Percentiles rank a stretch among this genome's conserved stretches.
These are phyloP conservation scores for Sesia apiformis DNA, from an alignment of 2,888 invertebrate species.

Conservation along the genomic window DNA sequence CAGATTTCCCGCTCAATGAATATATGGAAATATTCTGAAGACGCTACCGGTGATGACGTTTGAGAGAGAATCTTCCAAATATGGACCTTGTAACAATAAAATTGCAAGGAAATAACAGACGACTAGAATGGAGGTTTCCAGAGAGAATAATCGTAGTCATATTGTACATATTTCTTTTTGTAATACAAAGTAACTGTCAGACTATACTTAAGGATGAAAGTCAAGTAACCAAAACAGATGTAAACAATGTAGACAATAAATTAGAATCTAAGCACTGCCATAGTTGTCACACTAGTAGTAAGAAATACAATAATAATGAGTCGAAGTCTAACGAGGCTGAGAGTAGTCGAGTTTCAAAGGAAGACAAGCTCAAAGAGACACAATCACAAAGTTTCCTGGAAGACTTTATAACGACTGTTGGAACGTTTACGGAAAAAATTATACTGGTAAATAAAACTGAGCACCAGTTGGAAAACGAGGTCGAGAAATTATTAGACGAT, in stretches of 20 bases:
- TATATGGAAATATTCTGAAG: slow-evolving; percentile 3
- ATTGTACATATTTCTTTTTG: slow-evolving; percentile 39
- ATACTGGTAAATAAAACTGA: slow-evolving; percentile 49
- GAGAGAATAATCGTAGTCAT: slow-evolving; percentile 31
- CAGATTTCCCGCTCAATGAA: slow-evolving; percentile 39
- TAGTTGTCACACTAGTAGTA: slow-evolving; percentile 58
- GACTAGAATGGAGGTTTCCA: slow-evolving; percentile 40
- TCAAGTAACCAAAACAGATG: slow-evolving; percentile 45
- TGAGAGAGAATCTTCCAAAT: slow-evolving; percentile 26
- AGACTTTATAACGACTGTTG: slow-evolving; percentile 40
- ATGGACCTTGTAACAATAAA: slow-evolving; percentile 41
- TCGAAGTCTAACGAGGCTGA: slow-evolving; percentile 12
- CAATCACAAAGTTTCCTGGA: slow-evolving; percentile 25
- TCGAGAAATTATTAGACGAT: slow-evolving; percentile 74
- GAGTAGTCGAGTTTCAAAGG: slow-evolving; percentile 12
- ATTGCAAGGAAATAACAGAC: slow-evolving; percentile 30
- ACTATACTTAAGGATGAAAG: slow-evolving; percentile 29
- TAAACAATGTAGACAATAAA: slow-evolving; percentile 43
- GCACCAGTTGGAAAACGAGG: slow-evolving; percentile 54
- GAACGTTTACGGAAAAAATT: slow-evolving; percentile 37
- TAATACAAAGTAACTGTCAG: slow-evolving; percentile 39
- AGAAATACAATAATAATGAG: slow-evolving; percentile 19
- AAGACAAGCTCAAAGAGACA: slow-evolving; percentile 12
- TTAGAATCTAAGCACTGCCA: slow-evolving; percentile 60
- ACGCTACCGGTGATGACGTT: slow-evolving; percentile 50